These are phyloP conservation scores for Turdus rufiventris DNA, from an alignment of 2,113 vertebrate genomes.

Conservation along the genomic window DNA sequence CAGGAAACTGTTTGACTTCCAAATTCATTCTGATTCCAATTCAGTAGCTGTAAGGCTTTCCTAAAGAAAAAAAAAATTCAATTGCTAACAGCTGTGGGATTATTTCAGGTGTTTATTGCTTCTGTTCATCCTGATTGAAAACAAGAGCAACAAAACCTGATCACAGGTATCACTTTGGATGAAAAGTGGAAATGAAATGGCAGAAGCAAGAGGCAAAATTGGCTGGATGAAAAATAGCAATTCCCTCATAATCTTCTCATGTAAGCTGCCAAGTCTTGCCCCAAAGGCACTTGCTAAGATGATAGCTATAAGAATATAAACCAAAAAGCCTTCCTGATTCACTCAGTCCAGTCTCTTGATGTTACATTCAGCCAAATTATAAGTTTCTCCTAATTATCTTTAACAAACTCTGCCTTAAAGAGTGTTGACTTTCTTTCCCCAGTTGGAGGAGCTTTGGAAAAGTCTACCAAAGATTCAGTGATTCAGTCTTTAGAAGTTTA, in stretches of 20 bases:
- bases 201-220: not conserved
- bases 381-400: not conserved
- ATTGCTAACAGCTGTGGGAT: constrained; percentile 23
- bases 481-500: not conserved
- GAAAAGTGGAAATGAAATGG: constrained; percentile 17
- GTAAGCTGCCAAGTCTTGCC: not conserved
- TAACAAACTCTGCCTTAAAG: not conserved
- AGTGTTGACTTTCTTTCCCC: not conserved
- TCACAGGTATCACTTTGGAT: not conserved
- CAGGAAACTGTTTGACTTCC: constrained; percentile 28
- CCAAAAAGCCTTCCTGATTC: not conserved
- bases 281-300: not conserved
- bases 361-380: not conserved
- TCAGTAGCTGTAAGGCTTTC: constrained; percentile 8
- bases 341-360: not conserved
- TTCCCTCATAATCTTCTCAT: constrained; percentile 14
- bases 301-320: not conserved
- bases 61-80: not conserved
- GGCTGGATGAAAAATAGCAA: not conserved
- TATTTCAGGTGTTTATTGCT: not conserved
- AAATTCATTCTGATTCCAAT: constrained; percentile 20
- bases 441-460: not conserved
- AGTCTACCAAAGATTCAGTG: not conserved
- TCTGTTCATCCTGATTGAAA: constrained; percentile 27
- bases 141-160: constrained; percentile 4